A percentile compares a stretch with the other conserved stretches of the same genome.
Conservation (phyloP, 2,797 vertebrate species). For the Eulemur mongoz region DNA sequence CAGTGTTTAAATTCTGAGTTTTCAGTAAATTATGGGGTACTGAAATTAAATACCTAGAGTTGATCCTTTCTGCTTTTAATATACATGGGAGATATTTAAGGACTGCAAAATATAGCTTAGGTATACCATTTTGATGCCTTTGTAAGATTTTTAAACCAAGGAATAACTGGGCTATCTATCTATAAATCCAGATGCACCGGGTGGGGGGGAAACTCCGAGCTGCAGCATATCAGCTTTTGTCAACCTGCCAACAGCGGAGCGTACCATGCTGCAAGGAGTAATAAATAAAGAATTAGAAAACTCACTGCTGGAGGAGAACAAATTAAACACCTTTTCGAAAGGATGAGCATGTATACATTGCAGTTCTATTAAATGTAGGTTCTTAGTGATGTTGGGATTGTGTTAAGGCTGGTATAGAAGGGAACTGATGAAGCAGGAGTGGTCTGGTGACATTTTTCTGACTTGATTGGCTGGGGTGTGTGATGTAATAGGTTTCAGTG, state of each 20-base stretch:
- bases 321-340: constrained; percentile 77
- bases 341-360: constrained; percentile 60
- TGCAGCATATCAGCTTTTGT: constrained; percentile 92
- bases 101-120: constrained; percentile 46
- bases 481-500: constrained; percentile 99
- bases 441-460: constrained; percentile 92
- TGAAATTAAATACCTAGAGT: constrained; percentile 24
- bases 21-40: neutral
- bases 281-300: constrained; percentile 77
- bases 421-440: constrained; percentile 90
- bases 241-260: constrained; percentile 90
- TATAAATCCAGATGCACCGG: constrained; percentile 77
- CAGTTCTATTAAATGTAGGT: constrained; percentile 68
- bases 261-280: constrained; percentile 85
- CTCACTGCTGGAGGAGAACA: constrained; percentile 58
- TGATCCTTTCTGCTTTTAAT: neutral
- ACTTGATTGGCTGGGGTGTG: constrained; percentile 96
- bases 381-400: constrained; percentile 75
- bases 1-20: constrained; percentile 19
- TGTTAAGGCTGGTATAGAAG: constrained; percentile 80
- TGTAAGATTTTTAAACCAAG: constrained; percentile 82
- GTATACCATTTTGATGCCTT: constrained; percentile 77
- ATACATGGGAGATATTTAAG: constrained; percentile 13
- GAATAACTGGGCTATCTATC: constrained; percentile 82
- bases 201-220: constrained; percentile 77